Evolutionary conservation across 2,113 vertebrate genomes (phyloP).

Genomic region (Girardinichthys multiradiatus): DNA sequence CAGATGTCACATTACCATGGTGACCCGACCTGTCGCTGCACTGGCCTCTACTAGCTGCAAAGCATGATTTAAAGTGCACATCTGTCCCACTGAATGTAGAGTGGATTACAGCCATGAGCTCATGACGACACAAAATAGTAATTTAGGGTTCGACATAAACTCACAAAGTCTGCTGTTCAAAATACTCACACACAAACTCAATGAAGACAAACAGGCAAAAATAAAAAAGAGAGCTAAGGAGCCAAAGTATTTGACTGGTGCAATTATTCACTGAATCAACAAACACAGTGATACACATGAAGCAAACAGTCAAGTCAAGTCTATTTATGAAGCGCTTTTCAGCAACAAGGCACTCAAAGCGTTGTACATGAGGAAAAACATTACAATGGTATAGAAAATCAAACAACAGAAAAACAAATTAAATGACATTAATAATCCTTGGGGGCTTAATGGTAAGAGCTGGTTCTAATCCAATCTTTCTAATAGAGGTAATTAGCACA

Average conservation of each 20-base stretch:
- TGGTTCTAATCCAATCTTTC: too few species aligned
- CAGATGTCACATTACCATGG: conserved; percentile 28
- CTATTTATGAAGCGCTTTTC: too few species aligned
- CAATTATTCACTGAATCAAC: background rate
- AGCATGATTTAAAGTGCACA: background rate
- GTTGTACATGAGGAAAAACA: too few species aligned
- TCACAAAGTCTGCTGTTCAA: background rate
- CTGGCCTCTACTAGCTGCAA: conserved; percentile 6
- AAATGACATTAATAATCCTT: too few species aligned
- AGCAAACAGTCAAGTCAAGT: too few species aligned
- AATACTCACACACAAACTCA: background rate
- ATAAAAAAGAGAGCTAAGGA: background rate
- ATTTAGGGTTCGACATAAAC: background rate
- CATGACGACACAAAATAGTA: too few species aligned
- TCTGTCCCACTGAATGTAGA: conserved; percentile 9
- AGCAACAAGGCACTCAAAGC: too few species aligned
- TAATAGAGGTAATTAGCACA: too few species aligned
- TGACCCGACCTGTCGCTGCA: conserved; percentile 22
- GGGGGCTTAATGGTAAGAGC: too few species aligned
- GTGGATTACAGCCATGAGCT: background rate
- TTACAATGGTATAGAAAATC: too few species aligned
- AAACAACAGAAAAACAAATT: too few species aligned
- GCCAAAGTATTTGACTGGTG: background rate
- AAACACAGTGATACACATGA: too few species aligned
- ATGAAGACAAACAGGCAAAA: background rate